Percentiles rank a stretch among this genome's conserved stretches.
Evolutionary conservation across 1,140 invertebrate species (phyloP).

Genomic region (Drosophila micromelanica): DNA sequence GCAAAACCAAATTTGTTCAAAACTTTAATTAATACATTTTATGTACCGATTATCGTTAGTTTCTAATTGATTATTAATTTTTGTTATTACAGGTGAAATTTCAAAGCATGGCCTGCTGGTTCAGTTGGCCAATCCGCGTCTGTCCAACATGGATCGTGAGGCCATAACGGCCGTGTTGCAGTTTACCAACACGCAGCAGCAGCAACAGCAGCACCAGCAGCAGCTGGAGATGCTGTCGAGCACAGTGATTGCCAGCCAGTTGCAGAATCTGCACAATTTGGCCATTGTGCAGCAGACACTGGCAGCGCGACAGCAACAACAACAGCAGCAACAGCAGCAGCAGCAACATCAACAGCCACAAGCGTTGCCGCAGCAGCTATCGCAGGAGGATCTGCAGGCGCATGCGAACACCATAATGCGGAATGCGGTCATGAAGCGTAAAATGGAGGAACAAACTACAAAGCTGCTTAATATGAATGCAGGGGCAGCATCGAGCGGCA

Average conservation of each 20-base stretch:
- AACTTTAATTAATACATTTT: no score
- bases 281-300: conserved; percentile 75
- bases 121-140: conserved; percentile 75
- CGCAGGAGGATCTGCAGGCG: conserved; percentile 77
- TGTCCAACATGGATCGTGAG: conserved; percentile 72
- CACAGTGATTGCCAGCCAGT: conserved; percentile 74
- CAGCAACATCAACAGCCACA: conserved; percentile 30
- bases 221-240: conserved; percentile 76
- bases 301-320: conserved; percentile 59
- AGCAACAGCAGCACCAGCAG: conserved; percentile 74
- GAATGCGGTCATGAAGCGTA: conserved; percentile 80
- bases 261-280: conserved; percentile 79
- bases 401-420: conserved; percentile 81
- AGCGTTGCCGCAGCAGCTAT: conserved; percentile 49
- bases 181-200: conserved; percentile 80
- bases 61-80: background rate
- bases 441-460: conserved; percentile 73
- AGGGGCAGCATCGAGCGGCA: background rate
- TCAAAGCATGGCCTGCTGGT: conserved; percentile 78
- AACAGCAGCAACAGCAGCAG: conserved; percentile 45
- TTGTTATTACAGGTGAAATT: conserved; percentile 63
- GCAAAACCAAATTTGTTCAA: no score
- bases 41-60: no score
- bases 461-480: conserved; percentile 56
- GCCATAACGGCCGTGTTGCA: conserved; percentile 80